Base-by-base conservation (phyloP, 2,888 invertebrate species). In the Quadriops clusia region DNA sequence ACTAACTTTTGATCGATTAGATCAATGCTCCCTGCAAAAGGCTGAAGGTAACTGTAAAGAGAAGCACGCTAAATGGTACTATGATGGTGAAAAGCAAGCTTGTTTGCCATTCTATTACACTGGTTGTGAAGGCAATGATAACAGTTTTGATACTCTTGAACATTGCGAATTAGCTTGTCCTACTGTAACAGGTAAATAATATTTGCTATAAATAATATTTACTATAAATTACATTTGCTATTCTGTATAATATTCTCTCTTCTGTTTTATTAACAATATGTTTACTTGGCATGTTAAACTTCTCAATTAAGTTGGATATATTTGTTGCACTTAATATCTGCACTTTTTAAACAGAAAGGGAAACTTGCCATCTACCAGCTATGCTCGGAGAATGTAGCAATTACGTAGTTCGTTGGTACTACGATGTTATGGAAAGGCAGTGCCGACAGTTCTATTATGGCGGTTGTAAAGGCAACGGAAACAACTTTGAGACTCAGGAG, bases 41-140 rank as follows among this genome's bases (percentile, higher is more conserved):
- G 71, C 72, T 39, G 67, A 69, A 50, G 90, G 90, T 59, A 76
- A 73, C 58, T 90, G 91, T 66, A 66, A 69, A 30, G 77, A 77
- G 51, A 76, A 74, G 48, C 65, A 74, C 39, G 74, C 87, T 34
- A 72, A 74, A 47, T 95, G 91, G 91, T 78, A 79, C 60, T 93
- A 83, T 68, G 84, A 85, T 58, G 70, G 71, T 41, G 65, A 72
- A 25, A 82, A 86, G 60, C 80, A 83, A 63, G 72, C 82, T 44
- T 95, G 94, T 69, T 70, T 84, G 65, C 87, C 87, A 29, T 94
- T 93, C 72, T 85, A 87, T 72, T 93, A 82, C 65, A 77, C 80
- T 43, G 93, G 93, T 44, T 94, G 91, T 63, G 80, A 75, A 42
- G 91, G 89, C 45, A 93, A 93, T 64, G 73, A 65, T 50, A 94